A percentile compares a stretch with the other conserved stretches of the same genome.
phyloP scores from a whole-genome alignment of 1,140 invertebrate species.

The Dinoponera quadriceps region DNA sequence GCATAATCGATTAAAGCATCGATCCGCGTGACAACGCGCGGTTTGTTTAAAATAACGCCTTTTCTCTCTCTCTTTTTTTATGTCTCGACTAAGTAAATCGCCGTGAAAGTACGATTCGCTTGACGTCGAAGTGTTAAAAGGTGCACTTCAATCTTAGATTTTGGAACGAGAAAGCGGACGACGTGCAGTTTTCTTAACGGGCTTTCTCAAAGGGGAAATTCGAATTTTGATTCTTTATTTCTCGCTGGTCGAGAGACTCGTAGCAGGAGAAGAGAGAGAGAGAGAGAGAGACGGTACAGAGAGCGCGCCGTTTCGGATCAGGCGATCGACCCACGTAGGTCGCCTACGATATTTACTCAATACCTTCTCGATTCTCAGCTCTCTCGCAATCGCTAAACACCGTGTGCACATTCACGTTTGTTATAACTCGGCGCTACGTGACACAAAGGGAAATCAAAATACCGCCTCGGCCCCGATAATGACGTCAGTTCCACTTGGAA shows the following conservation, averaged over 20 bases:
- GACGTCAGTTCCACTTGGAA: background rate
- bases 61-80: background rate
- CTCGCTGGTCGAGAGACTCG: background rate
- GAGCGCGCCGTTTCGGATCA: constrained; percentile 29
- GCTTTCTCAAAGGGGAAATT: constrained; percentile 8
- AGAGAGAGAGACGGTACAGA: too few species aligned
- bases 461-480: constrained; percentile 6
- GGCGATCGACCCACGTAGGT: constrained; percentile 51
- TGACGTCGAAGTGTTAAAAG: too few species aligned
- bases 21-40: background rate
- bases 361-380: constrained; percentile 38
- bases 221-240: constrained; percentile 39
- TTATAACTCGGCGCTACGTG: constrained; percentile 33
- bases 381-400: constrained; percentile 45
- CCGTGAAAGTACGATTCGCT: too few species aligned
- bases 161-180: constrained; percentile 2
- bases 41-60: too few species aligned
- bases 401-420: constrained; percentile 16
- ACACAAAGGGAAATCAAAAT: constrained; percentile 36
- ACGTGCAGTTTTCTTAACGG: background rate
- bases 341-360: constrained; percentile 69
- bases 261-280: constrained; percentile 16
- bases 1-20: constrained; percentile 6
- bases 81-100: background rate
- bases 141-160: background rate